Evolutionary conservation across 2,888 invertebrate genomes (phyloP).

Genomic region (Sthenelais limicola): DNA sequence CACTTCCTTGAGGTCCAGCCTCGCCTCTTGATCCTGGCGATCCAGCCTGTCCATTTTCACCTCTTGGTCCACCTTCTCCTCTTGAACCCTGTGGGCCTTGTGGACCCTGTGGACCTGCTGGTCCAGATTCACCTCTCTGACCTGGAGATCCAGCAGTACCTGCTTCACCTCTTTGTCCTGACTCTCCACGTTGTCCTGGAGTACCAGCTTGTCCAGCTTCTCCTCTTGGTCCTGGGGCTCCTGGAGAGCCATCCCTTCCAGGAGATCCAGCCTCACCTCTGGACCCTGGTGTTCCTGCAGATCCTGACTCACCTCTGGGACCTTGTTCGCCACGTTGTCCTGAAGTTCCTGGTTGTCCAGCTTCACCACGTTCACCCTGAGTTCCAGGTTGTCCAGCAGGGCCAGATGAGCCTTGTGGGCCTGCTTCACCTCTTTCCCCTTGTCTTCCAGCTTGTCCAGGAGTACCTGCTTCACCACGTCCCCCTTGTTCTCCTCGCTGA

Average conservation of each 20-base stretch:
- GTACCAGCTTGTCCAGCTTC: constrained; percentile 42
- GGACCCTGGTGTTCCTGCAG: constrained; percentile 40
- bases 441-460: constrained; percentile 37
- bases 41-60: constrained; percentile 39
- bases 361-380: constrained; percentile 39
- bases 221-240: constrained; percentile 43
- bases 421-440: constrained; percentile 18
- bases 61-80: constrained; percentile 40
- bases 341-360: constrained; percentile 54
- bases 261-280: constrained; percentile 41
- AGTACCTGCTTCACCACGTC: constrained; percentile 45
- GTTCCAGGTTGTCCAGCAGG: constrained; percentile 39
- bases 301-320: constrained; percentile 40
- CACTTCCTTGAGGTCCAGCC: constrained; percentile 47
- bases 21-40: constrained; percentile 40
- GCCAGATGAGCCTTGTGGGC: constrained; percentile 40
- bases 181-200: constrained; percentile 42
- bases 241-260: constrained; percentile 2
- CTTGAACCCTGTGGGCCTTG: constrained; percentile 15
- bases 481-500: constrained; percentile 42
- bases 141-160: constrained; percentile 43
- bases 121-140: constrained; percentile 38
- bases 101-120: constrained; percentile 15
- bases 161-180: constrained; percentile 42
- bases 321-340: constrained; percentile 45